Conservation (phyloP, 53 echinoderm and acorn worm genomes). For the Antedon mediterranea region DNA sequence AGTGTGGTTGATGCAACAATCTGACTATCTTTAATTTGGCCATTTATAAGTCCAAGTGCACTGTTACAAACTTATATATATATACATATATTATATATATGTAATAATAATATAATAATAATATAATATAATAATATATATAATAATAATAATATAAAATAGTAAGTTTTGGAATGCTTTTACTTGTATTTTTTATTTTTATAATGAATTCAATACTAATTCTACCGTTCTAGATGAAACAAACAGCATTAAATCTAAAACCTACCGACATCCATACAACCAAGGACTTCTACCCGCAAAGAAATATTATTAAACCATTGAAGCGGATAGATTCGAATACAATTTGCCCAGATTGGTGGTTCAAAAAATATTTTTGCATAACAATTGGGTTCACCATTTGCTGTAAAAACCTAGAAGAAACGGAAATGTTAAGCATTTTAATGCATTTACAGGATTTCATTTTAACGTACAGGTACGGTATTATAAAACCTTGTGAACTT, state of each 20-base stretch:
- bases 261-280: conserved; percentile 71
- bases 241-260: neutral
- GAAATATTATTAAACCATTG: conserved; percentile 21
- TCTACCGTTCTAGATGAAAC: neutral
- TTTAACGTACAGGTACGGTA: too few species aligned
- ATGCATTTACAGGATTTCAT: too few species aligned
- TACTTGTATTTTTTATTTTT: too few species aligned
- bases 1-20: conserved; percentile 56
- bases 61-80: conserved; percentile 52
- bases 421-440: too few species aligned
- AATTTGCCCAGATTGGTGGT: conserved; percentile 53
- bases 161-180: too few species aligned
- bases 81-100: too few species aligned
- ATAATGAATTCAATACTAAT: neutral
- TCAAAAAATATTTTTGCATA: conserved; percentile 39
- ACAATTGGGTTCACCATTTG: conserved; percentile 66
- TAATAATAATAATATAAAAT: too few species aligned
- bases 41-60: conserved; percentile 53
- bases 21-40: conserved; percentile 53
- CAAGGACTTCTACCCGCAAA: conserved; percentile 53
- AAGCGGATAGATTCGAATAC: conserved; percentile 32
- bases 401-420: conserved; percentile 28
- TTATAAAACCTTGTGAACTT: too few species aligned
- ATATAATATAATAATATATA: too few species aligned
- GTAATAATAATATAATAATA: too few species aligned